Evolutionary conservation across 2,113 vertebrate genomes (phyloP).

Genomic region (Amazona vittata): DNA sequence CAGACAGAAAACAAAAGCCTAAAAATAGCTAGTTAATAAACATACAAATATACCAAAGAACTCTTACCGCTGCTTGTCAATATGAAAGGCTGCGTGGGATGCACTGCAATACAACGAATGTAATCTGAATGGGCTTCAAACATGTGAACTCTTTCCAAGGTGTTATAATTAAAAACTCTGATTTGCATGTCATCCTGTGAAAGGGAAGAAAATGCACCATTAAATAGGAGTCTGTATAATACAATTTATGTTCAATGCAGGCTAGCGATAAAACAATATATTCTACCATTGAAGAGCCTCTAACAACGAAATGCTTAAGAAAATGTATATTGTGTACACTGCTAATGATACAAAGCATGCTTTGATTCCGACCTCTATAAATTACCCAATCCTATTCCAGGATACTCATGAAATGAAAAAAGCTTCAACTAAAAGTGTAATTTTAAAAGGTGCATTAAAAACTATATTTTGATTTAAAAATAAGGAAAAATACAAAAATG

Average conservation of each 20-base stretch:
- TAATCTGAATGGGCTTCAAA: conserved; percentile 99
- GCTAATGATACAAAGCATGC: neutral
- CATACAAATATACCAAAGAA: neutral
- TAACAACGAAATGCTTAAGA: neutral
- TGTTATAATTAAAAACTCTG: conserved; percentile 98
- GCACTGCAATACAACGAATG: conserved; percentile 97
- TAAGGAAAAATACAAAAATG: neutral
- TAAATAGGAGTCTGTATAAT: neutral
- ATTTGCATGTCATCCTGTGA: conserved; percentile 98
- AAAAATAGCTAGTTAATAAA: neutral
- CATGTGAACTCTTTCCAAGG: conserved; percentile 96
- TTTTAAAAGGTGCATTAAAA: neutral
- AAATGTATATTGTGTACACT: neutral
- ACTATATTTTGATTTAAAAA: neutral
- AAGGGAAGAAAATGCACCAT: neutral
- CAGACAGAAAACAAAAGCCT: neutral
- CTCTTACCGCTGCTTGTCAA: conserved; percentile 95
- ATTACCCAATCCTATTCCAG: neutral
- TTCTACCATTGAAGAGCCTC: neutral
- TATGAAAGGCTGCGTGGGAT: conserved; percentile 98
- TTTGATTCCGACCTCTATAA: neutral
- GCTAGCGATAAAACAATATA: neutral
- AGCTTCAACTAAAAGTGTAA: neutral
- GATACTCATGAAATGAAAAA: neutral
- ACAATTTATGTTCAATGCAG: neutral